Base-by-base conservation (phyloP, 2,888 invertebrate genomes). In the Achlya flavicornis region DNA sequence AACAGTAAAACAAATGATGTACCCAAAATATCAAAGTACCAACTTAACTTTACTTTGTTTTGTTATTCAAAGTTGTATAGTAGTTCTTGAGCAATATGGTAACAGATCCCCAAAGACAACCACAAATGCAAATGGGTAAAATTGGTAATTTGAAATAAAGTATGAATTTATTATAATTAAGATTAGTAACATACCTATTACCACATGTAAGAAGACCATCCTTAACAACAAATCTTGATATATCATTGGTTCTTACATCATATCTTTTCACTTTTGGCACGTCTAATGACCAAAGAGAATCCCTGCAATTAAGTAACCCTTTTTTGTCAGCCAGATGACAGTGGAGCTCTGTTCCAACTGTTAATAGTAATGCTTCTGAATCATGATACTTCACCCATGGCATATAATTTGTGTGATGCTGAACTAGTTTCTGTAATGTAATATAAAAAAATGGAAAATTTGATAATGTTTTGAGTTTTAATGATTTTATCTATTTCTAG, bases 221-320 rank as follows among this genome's bases (percentile, higher is more conserved):
- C 74, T 81, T 89, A 4, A 89, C 63, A 8, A 89, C 69, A 83
- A 93, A 93, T 84, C 92, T 84, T 63, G 92, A 90, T 68, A 93
- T 88, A 72, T 93, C 93, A 86, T 92, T 89, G 19, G 91, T 93
- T 48, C 92, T 81, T 53, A 89, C 79, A 78, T 91, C 93, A 77
- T 81, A 68, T 66, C 90, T 81, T 61, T 71, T 68, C 8, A 88
- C 77, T 66, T 73, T 87, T 3, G 92, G 92, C 10, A 92, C 89
- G 59, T 85, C 74, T 62, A 88, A 8, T 62, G 71, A 83, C 93
- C 93, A 93, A 14, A 73, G 65, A 1, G 67, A 16, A 4, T 69
- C 71, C 63, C 73, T 81, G 66, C 80, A 77, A 64, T 76, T 68
- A 63, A 84, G 86, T 53, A 83, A 58, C 14, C 86, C 86, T 68